phyloP scores from a whole-genome alignment of 2,797 vertebrate genomes.

The Sebastolobus altivelis region DNA sequence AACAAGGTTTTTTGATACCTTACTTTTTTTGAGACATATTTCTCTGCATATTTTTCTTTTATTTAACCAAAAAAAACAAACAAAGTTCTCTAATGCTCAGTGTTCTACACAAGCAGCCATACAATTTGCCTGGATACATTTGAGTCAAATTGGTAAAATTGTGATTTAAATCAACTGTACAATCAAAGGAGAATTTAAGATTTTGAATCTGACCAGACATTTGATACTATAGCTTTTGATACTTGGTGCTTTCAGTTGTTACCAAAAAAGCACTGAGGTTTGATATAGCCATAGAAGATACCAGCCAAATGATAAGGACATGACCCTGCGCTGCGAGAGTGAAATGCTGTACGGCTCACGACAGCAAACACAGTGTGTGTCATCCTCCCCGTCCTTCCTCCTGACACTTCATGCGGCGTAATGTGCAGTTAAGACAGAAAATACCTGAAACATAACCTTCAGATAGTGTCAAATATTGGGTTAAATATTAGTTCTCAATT shows the following conservation, averaged over 20 bases:
- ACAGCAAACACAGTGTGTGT: slow-evolving; percentile 4
- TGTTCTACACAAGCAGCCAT: not conserved
- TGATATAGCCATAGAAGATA: not conserved
- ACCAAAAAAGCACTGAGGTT: not conserved
- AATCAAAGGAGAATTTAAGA: not conserved
- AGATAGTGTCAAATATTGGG: not conserved
- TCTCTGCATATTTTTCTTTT: not conserved
- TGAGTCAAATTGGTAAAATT: not conserved
- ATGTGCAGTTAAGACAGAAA: not conserved
- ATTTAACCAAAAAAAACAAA: not conserved
- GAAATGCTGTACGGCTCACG: not conserved
- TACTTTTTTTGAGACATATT: not conserved
- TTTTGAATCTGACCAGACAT: not conserved
- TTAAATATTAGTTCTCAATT: not conserved
- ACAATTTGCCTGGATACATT: not conserved
- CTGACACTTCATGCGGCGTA: not conserved
- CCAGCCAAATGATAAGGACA: not conserved
- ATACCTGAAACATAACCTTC: not conserved
- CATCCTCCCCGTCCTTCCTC: not conserved
- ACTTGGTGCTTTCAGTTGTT: not conserved
- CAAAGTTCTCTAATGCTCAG: not conserved
- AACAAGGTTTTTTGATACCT: not conserved
- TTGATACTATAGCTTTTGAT: not conserved
- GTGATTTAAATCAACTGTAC: not conserved
- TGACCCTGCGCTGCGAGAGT: not conserved